Evolutionary conservation across 2,888 invertebrate species (phyloP).

Genomic region (Idaea biselata): DNA sequence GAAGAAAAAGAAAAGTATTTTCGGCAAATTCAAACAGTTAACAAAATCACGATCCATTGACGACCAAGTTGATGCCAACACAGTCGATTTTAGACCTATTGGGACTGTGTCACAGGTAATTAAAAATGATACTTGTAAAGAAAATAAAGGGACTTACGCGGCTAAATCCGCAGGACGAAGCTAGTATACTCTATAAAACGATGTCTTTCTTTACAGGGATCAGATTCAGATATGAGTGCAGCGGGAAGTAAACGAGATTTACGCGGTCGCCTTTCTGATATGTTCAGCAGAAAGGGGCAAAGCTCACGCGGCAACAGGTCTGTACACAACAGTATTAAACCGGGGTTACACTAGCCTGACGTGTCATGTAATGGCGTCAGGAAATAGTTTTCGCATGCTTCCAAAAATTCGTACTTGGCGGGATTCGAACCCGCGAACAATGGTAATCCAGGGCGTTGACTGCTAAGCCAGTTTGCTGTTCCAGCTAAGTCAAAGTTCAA

Average conservation of each 20-base stretch:
- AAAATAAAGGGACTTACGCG: too few relatives aligned
- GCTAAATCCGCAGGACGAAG: too few relatives aligned
- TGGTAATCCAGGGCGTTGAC: too few relatives aligned
- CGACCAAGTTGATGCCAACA: slow-evolving; percentile 78
- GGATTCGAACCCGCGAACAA: too few relatives aligned
- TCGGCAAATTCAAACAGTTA: slow-evolving; percentile 91
- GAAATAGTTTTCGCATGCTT: too few relatives aligned
- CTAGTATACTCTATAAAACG: not conserved
- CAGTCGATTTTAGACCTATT: slow-evolving; percentile 71
- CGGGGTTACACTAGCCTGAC: not conserved
- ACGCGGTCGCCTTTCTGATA: slow-evolving; percentile 89
- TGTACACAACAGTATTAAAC: not conserved
- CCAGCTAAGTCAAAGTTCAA: too few relatives aligned
- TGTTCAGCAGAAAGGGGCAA: slow-evolving; percentile 86
- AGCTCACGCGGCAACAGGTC: slow-evolving; percentile 86
- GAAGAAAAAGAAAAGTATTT: slow-evolving; percentile 90
- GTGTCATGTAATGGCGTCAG: not conserved
- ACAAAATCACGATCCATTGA: slow-evolving; percentile 92
- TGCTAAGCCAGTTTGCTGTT: too few relatives aligned
- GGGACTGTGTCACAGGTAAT: slow-evolving; percentile 77
- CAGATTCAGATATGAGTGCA: slow-evolving; percentile 86
- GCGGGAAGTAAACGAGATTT: slow-evolving; percentile 88
- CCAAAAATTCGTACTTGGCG: too few relatives aligned
- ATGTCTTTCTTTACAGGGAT: slow-evolving; percentile 72
- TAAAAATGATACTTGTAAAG: not conserved